Evolutionary conservation across 1,140 invertebrate genomes (phyloP).

Genomic region (Tetramorium alpestre): DNA sequence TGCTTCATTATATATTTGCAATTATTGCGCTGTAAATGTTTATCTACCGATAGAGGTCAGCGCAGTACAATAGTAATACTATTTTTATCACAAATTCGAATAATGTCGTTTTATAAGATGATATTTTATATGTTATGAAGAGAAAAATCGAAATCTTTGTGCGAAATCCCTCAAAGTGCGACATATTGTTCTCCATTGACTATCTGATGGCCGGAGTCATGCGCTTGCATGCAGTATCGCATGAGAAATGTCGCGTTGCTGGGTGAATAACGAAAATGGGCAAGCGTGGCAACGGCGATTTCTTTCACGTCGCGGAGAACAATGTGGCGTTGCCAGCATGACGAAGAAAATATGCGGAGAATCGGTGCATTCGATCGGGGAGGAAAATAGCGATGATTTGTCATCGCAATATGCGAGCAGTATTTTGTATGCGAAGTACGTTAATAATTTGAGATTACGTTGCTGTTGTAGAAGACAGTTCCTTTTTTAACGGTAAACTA

Average conservation of each 20-base stretch:
- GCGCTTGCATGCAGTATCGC: conserved; percentile 29
- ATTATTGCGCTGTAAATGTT: neutral
- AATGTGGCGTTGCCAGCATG: conserved; percentile 56
- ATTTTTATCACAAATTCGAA: conserved; percentile 1
- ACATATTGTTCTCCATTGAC: conserved; percentile 72
- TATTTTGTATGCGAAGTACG: conserved; percentile 22
- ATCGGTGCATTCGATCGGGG: conserved; percentile 60
- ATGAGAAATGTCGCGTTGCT: conserved; percentile 68
- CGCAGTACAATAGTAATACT: neutral
- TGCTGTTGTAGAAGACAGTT: neutral
- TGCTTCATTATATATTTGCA: too few species aligned
- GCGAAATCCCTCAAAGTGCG: conserved; percentile 63
- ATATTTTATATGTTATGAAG: conserved; percentile 14
- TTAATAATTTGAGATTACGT: conserved; percentile 36
- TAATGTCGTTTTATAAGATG: neutral
- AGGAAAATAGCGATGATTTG: conserved; percentile 37
- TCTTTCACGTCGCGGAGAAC: conserved; percentile 64
- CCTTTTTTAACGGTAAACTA: neutral
- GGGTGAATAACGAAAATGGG: conserved; percentile 73
- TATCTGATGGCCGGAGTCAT: conserved; percentile 48
- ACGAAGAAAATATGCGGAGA: conserved; percentile 56
- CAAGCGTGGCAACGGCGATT: conserved; percentile 61
- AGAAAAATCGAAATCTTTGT: neutral
- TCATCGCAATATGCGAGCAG: conserved; percentile 24
- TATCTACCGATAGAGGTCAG: neutral